Percentiles rank a stretch among this genome's conserved stretches.
Conservation (phyloP, 2,113 vertebrate genomes). For the Symphodus melops region DNA sequence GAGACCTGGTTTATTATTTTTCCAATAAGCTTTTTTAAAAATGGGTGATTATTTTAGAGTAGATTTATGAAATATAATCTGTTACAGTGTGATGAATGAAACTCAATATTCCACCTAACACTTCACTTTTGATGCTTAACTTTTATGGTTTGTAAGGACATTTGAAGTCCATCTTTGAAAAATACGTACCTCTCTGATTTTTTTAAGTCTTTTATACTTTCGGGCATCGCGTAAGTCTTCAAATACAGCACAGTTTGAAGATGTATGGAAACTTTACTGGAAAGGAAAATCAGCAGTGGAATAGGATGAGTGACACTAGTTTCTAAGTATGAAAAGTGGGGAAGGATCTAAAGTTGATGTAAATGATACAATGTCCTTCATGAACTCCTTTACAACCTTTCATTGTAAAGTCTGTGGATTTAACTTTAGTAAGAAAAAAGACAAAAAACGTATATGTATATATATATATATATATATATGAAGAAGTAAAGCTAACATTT, state of each 20-base stretch:
- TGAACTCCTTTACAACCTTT: too few relatives aligned
- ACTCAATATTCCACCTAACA: background rate
- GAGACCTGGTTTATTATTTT: too few relatives aligned
- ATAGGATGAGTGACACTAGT: background rate
- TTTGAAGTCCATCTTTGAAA: background rate
- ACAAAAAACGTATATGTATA: too few relatives aligned
- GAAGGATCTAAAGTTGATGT: too few relatives aligned
- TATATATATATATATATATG: too few relatives aligned
- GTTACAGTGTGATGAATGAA: too few relatives aligned
- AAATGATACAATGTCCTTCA: too few relatives aligned
- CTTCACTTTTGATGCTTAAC: background rate
- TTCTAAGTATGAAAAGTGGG: background rate
- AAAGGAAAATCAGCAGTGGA: background rate
- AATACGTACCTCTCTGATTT: background rate
- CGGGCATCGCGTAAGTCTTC: constrained; percentile 2
- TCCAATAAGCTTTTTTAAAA: too few relatives aligned
- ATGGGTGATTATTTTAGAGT: too few relatives aligned
- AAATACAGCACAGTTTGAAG: constrained; percentile 11
- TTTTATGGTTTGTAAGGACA: background rate
- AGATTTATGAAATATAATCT: too few relatives aligned
- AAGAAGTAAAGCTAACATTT: background rate
- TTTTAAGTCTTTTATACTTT: background rate
- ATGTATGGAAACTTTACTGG: background rate
- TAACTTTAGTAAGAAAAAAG: background rate
- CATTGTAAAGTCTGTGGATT: background rate